phyloP scores from a whole-genome alignment of 2,113 vertebrate genomes.

The Accipiter virgatus region DNA sequence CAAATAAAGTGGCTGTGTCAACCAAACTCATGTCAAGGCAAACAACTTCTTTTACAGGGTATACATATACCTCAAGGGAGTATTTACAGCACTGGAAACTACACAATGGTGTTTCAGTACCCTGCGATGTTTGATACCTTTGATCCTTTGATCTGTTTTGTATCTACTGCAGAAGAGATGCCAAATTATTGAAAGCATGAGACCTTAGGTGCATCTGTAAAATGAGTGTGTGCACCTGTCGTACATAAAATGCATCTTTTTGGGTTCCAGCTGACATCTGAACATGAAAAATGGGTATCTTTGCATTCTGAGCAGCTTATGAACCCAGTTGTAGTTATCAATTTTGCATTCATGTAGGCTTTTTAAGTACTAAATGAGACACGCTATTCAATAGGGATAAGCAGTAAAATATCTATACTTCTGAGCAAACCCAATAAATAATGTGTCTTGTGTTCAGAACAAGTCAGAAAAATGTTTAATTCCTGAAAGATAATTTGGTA shows the following conservation, averaged over 20 bases:
- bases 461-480: neutral
- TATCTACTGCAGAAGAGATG: neutral
- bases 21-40: neutral
- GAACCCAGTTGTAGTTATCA: neutral
- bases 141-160: constrained; percentile 33
- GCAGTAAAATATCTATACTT: neutral
- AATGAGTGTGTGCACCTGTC: neutral
- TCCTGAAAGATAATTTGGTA: neutral
- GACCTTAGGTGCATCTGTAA: neutral
- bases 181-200: constrained; percentile 23
- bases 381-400: neutral
- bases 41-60: neutral
- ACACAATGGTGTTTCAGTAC: neutral
- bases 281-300: constrained; percentile 15
- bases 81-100: constrained; percentile 26
- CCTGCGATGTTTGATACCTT: neutral
- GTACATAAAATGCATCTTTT: constrained; percentile 1
- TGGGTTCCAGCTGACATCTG: neutral
- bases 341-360: neutral
- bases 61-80: neutral
- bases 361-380: constrained; percentile 8
- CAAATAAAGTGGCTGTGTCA: neutral
- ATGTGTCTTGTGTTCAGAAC: neutral
- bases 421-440: constrained; percentile 2
- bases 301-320: neutral